Base-by-base conservation (phyloP, 2,888 invertebrate species). In the Tanytarsus gracilentus region DNA sequence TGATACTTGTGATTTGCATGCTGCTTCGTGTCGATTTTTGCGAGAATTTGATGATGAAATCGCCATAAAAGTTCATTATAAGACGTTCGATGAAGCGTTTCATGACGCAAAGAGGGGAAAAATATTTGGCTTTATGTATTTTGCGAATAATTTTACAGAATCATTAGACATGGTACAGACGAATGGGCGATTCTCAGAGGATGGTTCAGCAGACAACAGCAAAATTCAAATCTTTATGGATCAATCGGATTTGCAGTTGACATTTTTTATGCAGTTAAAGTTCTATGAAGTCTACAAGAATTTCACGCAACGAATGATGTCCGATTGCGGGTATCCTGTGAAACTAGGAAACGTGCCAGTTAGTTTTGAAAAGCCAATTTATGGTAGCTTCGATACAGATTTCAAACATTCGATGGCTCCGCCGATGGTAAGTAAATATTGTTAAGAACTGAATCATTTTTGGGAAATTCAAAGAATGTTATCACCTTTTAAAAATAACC, bases 391-490 rank as follows among this genome's bases (percentile, higher is more conserved):
- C 60, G 78, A 86, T 60, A 81, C 85, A 3, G 83, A 83, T 63
- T 88, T 86, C 69, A 81, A 84, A 6, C 80, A 83, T 62, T 94
- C 88, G 70, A 86, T 92, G 79, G 86, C 88, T 0, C 93, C 93
- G 14, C 55, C 53, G 16, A 55, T 55, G 55, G 44, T 44, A 18
- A 44, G 21, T 44, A 18, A 11, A n/a, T n/a, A n/a, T n/a, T n/a
- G n/a, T n/a, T n/a, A n/a, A n/a, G n/a, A n/a, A n/a, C n/a, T n/a
- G n/a, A n/a, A n/a, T n/a, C n/a, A n/a, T n/a, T n/a, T n/a, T n/a
- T n/a, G n/a, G n/a, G n/a, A n/a, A n/a, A n/a, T n/a, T n/a, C n/a
- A n/a, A n/a, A n/a, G n/a, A n/a, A n/a, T n/a, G n/a, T n/a, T n/a
- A n/a, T n/a, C n/a, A n/a, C n/a, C n/a, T n/a, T n/a, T n/a, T n/a